These are phyloP conservation scores for Stigmatopora argus DNA, from an alignment of 2,113 vertebrate genomes.

Conservation along the genomic window DNA sequence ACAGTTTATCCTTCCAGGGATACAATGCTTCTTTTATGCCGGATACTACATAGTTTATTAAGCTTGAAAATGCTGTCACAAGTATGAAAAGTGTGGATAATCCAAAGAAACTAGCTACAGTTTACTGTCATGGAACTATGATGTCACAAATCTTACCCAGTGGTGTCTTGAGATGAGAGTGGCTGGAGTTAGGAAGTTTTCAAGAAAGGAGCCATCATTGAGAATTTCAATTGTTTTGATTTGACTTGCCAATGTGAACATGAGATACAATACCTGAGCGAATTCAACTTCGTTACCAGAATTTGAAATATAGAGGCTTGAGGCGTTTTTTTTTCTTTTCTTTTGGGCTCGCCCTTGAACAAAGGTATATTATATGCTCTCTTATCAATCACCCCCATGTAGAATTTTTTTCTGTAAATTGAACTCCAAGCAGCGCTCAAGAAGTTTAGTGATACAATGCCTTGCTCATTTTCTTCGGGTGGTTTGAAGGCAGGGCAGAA, in stretches of 20 bases:
- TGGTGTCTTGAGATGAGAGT: no score
- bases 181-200: no score
- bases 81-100: slow-evolving; percentile 12
- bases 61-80: neutral
- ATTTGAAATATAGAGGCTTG: no score
- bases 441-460: slow-evolving; percentile 16
- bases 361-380: no score
- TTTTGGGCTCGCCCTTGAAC: no score
- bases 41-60: slow-evolving; percentile 7
- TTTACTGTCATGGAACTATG: neutral
- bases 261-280: no score
- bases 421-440: slow-evolving; percentile 29
- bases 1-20: neutral
- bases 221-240: no score
- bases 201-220: no score
- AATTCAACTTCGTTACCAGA: no score
- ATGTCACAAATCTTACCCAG: neutral
- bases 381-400: no score
- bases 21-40: slow-evolving; percentile 3
- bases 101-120: neutral
- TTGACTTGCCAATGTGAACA: no score
- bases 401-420: slow-evolving; percentile 8
- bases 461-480: slow-evolving; percentile 21
- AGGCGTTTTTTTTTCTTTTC: no score
- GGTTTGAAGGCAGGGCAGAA: slow-evolving; percentile 18